Percentiles rank a stretch among this genome's conserved stretches.
Evolutionary conservation across 2,888 invertebrate genomes (phyloP).

Genomic region (Neoaliturus tenellus): DNA sequence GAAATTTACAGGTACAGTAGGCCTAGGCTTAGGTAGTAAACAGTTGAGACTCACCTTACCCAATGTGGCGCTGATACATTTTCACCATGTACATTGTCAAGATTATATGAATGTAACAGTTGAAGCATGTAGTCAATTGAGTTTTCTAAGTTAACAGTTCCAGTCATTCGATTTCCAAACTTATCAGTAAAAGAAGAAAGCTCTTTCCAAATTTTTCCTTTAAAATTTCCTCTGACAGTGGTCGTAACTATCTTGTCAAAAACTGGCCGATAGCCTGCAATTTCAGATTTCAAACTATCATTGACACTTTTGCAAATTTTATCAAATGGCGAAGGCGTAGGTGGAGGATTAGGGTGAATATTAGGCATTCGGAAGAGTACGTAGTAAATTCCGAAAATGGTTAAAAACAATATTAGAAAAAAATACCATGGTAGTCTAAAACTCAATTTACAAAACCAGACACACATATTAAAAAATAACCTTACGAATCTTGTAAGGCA

Average conservation of each 20-base stretch:
- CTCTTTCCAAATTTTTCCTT: constrained; percentile 76
- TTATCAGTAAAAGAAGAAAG: constrained; percentile 75
- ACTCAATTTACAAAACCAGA: not conserved
- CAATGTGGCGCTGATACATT: constrained; percentile 77
- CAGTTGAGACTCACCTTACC: constrained; percentile 76
- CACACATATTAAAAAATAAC: constrained; percentile 12
- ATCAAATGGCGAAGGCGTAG: not conserved
- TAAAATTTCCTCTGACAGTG: constrained; percentile 75
- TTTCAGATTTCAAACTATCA: constrained; percentile 72
- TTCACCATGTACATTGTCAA: constrained; percentile 85
- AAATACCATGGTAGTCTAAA: not conserved
- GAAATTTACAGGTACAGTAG: too few species aligned
- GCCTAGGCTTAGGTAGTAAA: too few species aligned
- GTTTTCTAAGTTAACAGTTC: constrained; percentile 78
- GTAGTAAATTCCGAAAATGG: not conserved
- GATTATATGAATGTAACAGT: constrained; percentile 71
- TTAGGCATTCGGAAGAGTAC: too few species aligned
- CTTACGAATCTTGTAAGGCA: too few species aligned
- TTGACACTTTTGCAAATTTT: constrained; percentile 24
- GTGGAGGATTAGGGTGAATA: not conserved
- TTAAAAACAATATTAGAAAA: not conserved
- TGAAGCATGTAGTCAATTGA: constrained; percentile 81
- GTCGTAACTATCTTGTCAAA: constrained; percentile 75
- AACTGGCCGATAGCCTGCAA: constrained; percentile 75
- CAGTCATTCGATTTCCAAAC: constrained; percentile 80